These are phyloP conservation scores for Tachyglossus aculeatus DNA, from an alignment of 2,797 vertebrate genomes.

Conservation along the genomic window DNA sequence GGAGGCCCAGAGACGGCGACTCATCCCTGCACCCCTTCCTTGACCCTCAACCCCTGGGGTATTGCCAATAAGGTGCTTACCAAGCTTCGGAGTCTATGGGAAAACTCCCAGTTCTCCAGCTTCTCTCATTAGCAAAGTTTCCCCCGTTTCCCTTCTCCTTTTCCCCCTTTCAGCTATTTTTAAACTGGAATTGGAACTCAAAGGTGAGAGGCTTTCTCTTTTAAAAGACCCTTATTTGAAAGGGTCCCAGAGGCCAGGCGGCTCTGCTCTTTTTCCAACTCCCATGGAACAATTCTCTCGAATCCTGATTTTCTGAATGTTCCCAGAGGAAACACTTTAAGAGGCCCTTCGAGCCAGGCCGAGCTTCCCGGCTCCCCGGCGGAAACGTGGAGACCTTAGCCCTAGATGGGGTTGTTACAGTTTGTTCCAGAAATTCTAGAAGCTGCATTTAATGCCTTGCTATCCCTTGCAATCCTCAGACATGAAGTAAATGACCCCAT, in stretches of 20 bases:
- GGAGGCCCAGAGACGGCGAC: not conserved
- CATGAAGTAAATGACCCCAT: not conserved
- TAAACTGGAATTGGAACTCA: not conserved
- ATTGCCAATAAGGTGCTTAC: not conserved
- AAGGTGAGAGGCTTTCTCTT: slow-evolving; percentile 3
- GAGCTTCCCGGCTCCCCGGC: too few relatives aligned
- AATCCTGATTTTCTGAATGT: not conserved
- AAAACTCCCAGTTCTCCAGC: not conserved
- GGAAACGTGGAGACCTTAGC: not conserved
- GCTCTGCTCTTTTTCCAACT: not conserved
- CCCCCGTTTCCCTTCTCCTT: not conserved
- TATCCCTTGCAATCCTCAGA: not conserved
- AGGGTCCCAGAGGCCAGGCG: not conserved
- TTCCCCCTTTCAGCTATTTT: not conserved
- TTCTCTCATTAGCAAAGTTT: not conserved
- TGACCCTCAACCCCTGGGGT: not conserved
- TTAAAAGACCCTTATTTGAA: not conserved
- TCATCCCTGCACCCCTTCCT: not conserved
- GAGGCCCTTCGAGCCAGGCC: too few relatives aligned
- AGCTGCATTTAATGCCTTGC: not conserved
- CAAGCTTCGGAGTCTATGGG: not conserved
- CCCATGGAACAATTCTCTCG: not conserved
- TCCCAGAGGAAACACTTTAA: not conserved
- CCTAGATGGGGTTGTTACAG: not conserved
- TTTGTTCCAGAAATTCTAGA: slow-evolving; percentile 1